Evolutionary conservation across 2,888 invertebrate species (phyloP).

Genomic region (Hermaeophaga mercurialis): DNA sequence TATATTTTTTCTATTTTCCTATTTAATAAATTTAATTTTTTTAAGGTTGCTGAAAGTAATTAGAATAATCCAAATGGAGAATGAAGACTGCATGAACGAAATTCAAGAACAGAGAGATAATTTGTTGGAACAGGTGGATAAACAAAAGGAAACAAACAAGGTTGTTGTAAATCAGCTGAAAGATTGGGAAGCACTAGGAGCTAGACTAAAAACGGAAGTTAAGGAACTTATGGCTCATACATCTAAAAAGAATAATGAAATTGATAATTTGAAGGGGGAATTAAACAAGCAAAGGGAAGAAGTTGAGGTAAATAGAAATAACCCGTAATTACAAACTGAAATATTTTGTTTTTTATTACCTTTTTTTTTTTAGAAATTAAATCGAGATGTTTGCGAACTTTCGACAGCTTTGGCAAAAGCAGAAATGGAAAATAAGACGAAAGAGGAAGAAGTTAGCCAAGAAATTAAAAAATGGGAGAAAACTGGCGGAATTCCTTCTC

Average conservation of each 20-base stretch:
- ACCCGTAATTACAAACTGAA: background rate
- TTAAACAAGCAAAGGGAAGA: constrained; percentile 63
- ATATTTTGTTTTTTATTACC: background rate
- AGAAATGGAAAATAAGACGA: constrained; percentile 51
- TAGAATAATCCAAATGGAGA: constrained; percentile 74
- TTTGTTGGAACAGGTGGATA: constrained; percentile 52
- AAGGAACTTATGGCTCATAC: constrained; percentile 62
- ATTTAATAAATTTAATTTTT: no score
- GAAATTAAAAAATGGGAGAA: constrained; percentile 56
- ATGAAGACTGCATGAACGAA: constrained; percentile 69
- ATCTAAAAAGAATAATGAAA: constrained; percentile 60
- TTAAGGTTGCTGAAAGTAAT: constrained; percentile 56
- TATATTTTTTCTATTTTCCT: no score
- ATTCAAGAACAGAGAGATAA: constrained; percentile 68
- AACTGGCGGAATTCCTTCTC: constrained; percentile 53
- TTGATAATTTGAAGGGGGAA: constrained; percentile 61
- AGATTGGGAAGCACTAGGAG: constrained; percentile 63
- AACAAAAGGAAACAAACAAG: constrained; percentile 55
- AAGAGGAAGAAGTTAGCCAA: constrained; percentile 55
- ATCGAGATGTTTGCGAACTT: constrained; percentile 64
- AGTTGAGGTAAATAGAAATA: constrained; percentile 58
- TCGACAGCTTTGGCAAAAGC: constrained; percentile 61
- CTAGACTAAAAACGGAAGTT: constrained; percentile 62
- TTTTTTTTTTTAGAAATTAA: constrained; percentile 58
- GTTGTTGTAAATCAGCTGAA: constrained; percentile 56